Conservation (phyloP, 2,797 vertebrate species). For the Cichlasoma orientale region DNA sequence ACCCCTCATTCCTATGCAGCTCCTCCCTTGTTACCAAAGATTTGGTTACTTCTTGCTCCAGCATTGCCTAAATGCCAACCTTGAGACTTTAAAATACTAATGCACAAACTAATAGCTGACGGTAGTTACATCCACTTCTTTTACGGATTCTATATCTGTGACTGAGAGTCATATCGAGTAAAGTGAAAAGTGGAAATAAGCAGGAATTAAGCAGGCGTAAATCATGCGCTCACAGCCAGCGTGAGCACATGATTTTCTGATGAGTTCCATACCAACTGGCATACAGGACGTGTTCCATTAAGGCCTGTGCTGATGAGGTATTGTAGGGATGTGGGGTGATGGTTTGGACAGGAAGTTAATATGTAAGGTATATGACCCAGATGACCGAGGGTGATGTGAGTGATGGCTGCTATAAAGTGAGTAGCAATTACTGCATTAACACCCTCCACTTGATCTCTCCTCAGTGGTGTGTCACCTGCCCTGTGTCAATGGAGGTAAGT, state of each 20-base stretch:
- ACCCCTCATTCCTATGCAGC: background rate
- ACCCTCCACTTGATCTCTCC: slow-evolving; percentile 23
- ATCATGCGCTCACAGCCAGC: background rate
- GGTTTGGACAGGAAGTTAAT: slow-evolving; percentile 1
- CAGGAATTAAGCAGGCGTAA: background rate
- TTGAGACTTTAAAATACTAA: background rate
- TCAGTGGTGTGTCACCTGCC: slow-evolving; percentile 97
- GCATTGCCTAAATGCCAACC: too few relatives aligned
- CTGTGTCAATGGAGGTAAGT: slow-evolving; percentile 96
- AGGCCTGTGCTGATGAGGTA: slow-evolving; percentile 4
- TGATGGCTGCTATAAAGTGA: background rate
- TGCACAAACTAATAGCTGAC: background rate
- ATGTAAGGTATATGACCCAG: background rate
- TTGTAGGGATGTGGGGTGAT: background rate
- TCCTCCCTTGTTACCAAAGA: background rate
- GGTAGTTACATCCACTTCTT: background rate
- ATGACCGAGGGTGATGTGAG: background rate
- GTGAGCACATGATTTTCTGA: background rate
- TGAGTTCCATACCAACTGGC: background rate
- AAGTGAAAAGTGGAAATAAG: background rate
- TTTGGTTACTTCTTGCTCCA: background rate
- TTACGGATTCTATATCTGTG: background rate
- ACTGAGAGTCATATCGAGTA: background rate
- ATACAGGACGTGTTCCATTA: background rate
- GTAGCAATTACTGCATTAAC: background rate